These are phyloP conservation scores for Iselma pallidipennis DNA, from an alignment of 2,888 invertebrate species.

Conservation along the genomic window DNA sequence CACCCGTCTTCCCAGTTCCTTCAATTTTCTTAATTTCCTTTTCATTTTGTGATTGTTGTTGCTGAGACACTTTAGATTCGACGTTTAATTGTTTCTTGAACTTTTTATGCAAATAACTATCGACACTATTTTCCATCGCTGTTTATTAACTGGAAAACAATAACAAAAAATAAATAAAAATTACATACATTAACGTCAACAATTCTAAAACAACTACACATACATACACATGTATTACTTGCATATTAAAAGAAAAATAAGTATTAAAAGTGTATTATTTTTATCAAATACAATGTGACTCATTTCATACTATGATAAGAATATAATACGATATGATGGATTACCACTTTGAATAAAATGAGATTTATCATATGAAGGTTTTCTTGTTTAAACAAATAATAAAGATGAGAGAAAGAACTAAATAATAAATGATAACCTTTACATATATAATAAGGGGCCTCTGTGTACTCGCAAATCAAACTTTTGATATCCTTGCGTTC, in stretches of 20 bases:
- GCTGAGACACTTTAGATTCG: slow-evolving; percentile 48
- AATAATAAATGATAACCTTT: background rate
- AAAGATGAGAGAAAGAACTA: background rate
- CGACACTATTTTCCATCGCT: slow-evolving; percentile 51
- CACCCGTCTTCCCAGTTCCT: slow-evolving; percentile 43
- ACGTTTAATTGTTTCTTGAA: slow-evolving; percentile 83
- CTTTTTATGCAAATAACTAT: slow-evolving; percentile 87
- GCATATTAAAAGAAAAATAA: background rate
- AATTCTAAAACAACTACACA: no score
- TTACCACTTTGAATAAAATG: background rate
- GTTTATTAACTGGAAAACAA: slow-evolving; percentile 36
- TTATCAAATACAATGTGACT: slow-evolving; percentile 1
- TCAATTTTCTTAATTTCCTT: slow-evolving; percentile 42
- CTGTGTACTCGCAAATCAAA: background rate
- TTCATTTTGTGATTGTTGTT: slow-evolving; percentile 30
- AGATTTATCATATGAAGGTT: background rate
- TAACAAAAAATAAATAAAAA: background rate
- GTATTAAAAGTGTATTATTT: background rate
- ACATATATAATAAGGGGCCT: background rate
- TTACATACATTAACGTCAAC: background rate
- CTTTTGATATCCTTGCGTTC: background rate
- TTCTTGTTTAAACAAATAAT: background rate
- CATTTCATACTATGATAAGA: background rate
- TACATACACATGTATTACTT: background rate
- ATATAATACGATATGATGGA: background rate